These are phyloP conservation scores for Himalopsyche anomala DNA, from an alignment of 2,888 invertebrate species.

Conservation along the genomic window DNA sequence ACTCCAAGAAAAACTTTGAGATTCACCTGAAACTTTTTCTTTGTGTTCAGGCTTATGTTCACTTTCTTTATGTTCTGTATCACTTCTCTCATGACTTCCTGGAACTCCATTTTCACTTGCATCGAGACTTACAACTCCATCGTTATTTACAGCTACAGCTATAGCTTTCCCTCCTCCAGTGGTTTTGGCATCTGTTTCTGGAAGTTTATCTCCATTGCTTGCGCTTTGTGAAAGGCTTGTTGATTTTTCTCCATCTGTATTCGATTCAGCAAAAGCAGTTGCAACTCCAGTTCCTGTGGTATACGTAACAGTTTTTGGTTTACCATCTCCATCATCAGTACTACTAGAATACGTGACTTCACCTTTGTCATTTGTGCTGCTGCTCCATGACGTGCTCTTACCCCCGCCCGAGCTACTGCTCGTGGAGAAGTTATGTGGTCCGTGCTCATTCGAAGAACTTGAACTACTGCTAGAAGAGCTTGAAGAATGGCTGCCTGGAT, in stretches of 20 bases:
- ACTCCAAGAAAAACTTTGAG: conserved; percentile 49
- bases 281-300: conserved; percentile 62
- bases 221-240: conserved; percentile 50
- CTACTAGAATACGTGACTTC: conserved; percentile 55
- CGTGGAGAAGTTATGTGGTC: not conserved
- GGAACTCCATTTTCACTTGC: conserved; percentile 30
- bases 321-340: conserved; percentile 53
- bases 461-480: not conserved
- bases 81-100: not conserved
- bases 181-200: conserved; percentile 49
- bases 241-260: conserved; percentile 46
- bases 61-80: not conserved
- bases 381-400: conserved; percentile 44
- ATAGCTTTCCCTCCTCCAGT: conserved; percentile 52
- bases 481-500: not conserved
- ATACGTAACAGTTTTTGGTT: conserved; percentile 61
- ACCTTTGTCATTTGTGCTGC: conserved; percentile 49
- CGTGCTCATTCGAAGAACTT: too few species aligned
- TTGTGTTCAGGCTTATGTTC: too few species aligned
- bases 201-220: conserved; percentile 54
- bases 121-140: conserved; percentile 45
- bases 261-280: conserved; percentile 45
- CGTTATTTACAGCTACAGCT: conserved; percentile 53
- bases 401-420: conserved; percentile 20
- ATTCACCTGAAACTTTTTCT: not conserved